Evolutionary conservation across 2,888 invertebrate genomes (phyloP).

Genomic region (Melinaea marsaeus): DNA sequence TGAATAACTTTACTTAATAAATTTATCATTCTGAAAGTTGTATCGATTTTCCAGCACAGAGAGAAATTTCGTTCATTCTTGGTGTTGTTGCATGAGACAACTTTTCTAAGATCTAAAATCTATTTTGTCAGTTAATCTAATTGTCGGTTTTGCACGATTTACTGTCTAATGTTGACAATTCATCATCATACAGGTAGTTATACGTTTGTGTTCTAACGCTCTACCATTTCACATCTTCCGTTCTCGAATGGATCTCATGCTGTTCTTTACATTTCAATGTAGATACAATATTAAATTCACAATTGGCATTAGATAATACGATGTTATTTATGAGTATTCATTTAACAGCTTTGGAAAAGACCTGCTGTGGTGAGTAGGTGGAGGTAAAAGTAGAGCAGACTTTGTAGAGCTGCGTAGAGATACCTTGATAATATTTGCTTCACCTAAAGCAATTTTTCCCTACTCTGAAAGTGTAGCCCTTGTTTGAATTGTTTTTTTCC

Average conservation of each 20-base stretch:
- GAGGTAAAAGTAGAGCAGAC: constrained; percentile 66
- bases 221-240: neutral
- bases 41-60: constrained; percentile 40
- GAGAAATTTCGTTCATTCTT: constrained; percentile 51
- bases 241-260: neutral
- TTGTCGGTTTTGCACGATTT: constrained; percentile 51
- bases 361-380: constrained; percentile 74
- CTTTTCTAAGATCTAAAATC: constrained; percentile 32
- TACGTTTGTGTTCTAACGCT: neutral
- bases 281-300: neutral
- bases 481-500: constrained; percentile 24
- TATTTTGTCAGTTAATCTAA: constrained; percentile 28
- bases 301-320: constrained; percentile 1
- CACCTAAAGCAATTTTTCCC: constrained; percentile 51
- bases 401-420: constrained; percentile 61
- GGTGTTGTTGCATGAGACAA: constrained; percentile 62
- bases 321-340: constrained; percentile 50
- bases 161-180: constrained; percentile 26
- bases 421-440: constrained; percentile 60
- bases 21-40: constrained; percentile 2
- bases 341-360: constrained; percentile 77
- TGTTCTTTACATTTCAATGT: constrained; percentile 10
- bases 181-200: neutral
- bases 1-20: constrained; percentile 10
- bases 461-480: constrained; percentile 43